Percentiles rank a stretch among this genome's conserved stretches.
Evolutionary conservation across 1,140 invertebrate species (phyloP).

Genomic region (Zaprionus vittiger): DNA sequence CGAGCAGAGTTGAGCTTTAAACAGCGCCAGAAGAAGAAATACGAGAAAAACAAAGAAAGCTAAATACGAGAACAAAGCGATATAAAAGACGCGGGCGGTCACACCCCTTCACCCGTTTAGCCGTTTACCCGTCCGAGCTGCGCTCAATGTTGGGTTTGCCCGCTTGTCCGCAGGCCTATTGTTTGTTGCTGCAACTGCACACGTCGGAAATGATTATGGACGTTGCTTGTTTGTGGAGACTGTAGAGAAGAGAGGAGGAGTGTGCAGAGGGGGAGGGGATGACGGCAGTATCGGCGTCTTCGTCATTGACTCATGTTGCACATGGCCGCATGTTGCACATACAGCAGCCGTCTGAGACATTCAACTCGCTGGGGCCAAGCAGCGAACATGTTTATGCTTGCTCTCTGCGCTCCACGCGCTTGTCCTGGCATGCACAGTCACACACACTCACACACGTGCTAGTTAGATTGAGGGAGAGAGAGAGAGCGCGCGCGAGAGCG

Average conservation of each 20-base stretch:
- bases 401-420: conserved; percentile 18
- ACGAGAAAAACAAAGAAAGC: conserved; percentile 76
- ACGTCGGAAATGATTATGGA: conserved; percentile 75
- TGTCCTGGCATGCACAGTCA: conserved; percentile 46
- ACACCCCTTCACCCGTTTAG: not conserved
- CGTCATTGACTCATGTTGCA: conserved; percentile 71
- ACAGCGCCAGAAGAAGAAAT: conserved; percentile 48
- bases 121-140: conserved; percentile 27
- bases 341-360: conserved; percentile 42
- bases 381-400: conserved; percentile 35
- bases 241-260: not conserved
- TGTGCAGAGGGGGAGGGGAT: conserved; percentile 5
- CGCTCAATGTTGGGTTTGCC: conserved; percentile 4
- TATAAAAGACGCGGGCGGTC: conserved; percentile 44
- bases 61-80: conserved; percentile 51
- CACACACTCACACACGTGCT: not conserved
- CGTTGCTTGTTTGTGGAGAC: conserved; percentile 9
- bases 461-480: conserved; percentile 11
- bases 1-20: conserved; percentile 64
- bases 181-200: conserved; percentile 65
- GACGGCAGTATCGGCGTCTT: conserved; percentile 20
- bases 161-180: conserved; percentile 59
- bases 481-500: conserved; percentile 5
- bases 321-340: conserved; percentile 78
- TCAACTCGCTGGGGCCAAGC: conserved; percentile 15